Base-by-base conservation (phyloP, 2,888 invertebrate genomes). In the Drosophila subquinaria region DNA sequence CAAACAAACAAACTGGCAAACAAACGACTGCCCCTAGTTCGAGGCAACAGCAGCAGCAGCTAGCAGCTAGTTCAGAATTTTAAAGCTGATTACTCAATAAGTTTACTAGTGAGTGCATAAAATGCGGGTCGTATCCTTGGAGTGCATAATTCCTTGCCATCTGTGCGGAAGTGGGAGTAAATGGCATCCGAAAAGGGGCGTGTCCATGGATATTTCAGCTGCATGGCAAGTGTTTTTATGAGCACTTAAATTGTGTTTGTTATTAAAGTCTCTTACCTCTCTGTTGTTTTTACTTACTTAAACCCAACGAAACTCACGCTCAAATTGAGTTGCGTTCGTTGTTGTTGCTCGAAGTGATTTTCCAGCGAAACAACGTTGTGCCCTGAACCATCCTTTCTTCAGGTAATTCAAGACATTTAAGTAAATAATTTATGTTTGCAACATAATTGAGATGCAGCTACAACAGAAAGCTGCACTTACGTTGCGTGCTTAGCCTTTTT, bases 51-150 rank as follows among this genome's bases (percentile, higher is more conserved):
- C 52, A 59, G 27, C 10, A 48, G 64, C 52, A 59, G 27, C 17
- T 42, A 57, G 53, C 36, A 65, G 55, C 63, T 40, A 69, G 71
- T 56, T 62, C 55, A 60, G 82, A 82, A 79, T 87, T 87, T 89
- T 79, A 89, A 89, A 87, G 79, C 90, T 87, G 90, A 87, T 89
- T 87, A 89, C 90, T 90, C 90, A 89, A 89, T 87, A 90, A 89
- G 88, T 88, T 84, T 87, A 53, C 88, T 79, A 55, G 64, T 66
- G 68, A 87, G 84, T 84, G 73, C 89, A 84, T 89, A 87, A 89
- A 84, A 73, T 76, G 82, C 88, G 67, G 65, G 64, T 70, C 73
- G 70, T 76, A 85, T 79, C 86, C 82, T 87, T 73, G 71, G 70
- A 89, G 88, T 89, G 88, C 89, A 87, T 89, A 89, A 86, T 74